phyloP scores from a whole-genome alignment of 2,888 invertebrate genomes.

The Galerucella nymphaeae region DNA sequence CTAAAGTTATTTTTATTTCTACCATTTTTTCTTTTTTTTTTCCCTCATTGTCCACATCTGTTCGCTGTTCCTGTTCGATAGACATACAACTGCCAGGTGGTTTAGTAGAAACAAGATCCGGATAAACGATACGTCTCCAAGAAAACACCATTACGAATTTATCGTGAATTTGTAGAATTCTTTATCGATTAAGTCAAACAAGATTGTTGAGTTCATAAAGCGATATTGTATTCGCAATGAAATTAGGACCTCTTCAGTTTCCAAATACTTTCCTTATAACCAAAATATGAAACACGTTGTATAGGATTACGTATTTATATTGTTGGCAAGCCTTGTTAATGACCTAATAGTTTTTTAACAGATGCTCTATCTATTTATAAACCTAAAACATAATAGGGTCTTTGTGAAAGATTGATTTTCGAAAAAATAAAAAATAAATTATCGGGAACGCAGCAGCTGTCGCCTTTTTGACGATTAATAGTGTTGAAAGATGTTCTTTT shows the following conservation, averaged over 20 bases:
- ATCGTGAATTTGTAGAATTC: slow-evolving; percentile 1
- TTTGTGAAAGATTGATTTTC: slow-evolving; percentile 15
- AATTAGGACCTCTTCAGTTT: neutral
- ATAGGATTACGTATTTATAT: neutral
- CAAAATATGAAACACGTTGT: neutral
- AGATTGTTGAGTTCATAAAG: neutral
- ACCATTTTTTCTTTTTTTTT: too few relatives aligned
- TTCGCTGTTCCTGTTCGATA: neutral
- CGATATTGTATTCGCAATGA: too few relatives aligned
- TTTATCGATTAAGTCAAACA: slow-evolving; percentile 15
- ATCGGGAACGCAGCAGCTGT: slow-evolving; percentile 7
- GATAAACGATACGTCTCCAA: neutral
- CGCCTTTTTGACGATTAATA: slow-evolving; percentile 5
- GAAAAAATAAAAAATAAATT: slow-evolving; percentile 1
- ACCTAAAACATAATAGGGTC: neutral
- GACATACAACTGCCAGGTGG: slow-evolving; percentile 13
- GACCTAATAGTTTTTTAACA: slow-evolving; percentile 10
- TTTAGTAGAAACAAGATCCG: slow-evolving; percentile 20
- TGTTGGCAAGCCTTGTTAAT: slow-evolving; percentile 7
- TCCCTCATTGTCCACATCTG: neutral
- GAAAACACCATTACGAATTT: slow-evolving; percentile 7
- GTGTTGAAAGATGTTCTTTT: slow-evolving; percentile 7
- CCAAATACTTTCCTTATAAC: neutral
- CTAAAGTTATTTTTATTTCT: too few relatives aligned
- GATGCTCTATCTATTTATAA: slow-evolving; percentile 18